Base-by-base conservation (phyloP, 2,113 vertebrate genomes). In the Pachycephala philippinensis region DNA sequence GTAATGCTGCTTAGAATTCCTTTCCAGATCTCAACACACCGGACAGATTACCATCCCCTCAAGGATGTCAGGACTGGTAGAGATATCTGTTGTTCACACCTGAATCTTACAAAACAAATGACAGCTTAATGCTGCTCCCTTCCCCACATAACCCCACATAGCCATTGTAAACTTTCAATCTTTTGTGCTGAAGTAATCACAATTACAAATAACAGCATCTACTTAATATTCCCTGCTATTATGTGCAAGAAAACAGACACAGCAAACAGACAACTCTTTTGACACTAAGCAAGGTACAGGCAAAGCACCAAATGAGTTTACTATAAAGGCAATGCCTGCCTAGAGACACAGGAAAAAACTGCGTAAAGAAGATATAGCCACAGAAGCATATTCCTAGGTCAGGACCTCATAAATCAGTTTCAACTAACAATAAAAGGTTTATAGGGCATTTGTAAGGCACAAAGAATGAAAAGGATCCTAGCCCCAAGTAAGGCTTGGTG, bases 341-440 rank as follows among this genome's bases (percentile, higher is more conserved):
- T 83, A 66, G 54, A 75, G 53, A 79, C 35, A 59, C 3, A 6
- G 15, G 20, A 80, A 50, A 93, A 94, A 90, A 87, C 2, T 24
- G 47, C 81, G 33, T 35, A 84, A 52, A 94, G n/a, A 91, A 90
- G 72, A 92, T 9, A 95, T 0, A 78, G 74, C 23, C 64, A 74
- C n/a, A 63, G 76, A 40, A 92, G 61, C 79, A 60, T 75, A 93
- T 84, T 88, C 83, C 52, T 60, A 27, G 44, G 45, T 84, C 64
- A 82, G 30, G 49, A 82, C 40, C 39, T 63, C 60, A 66, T 90
- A 90, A 92, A 88, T 95, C 68, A 95, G 31, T 78, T 90, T 59
- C 83, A 44, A 18, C 47, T n/a, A 89, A 87, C 66, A 93, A 91
- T 64, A 93, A 80, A 93, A 94, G 64, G 64, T 90, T 95, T 92